Evolutionary conservation across 2,113 vertebrate species (phyloP).

Genomic region (Bucco capensis): DNA sequence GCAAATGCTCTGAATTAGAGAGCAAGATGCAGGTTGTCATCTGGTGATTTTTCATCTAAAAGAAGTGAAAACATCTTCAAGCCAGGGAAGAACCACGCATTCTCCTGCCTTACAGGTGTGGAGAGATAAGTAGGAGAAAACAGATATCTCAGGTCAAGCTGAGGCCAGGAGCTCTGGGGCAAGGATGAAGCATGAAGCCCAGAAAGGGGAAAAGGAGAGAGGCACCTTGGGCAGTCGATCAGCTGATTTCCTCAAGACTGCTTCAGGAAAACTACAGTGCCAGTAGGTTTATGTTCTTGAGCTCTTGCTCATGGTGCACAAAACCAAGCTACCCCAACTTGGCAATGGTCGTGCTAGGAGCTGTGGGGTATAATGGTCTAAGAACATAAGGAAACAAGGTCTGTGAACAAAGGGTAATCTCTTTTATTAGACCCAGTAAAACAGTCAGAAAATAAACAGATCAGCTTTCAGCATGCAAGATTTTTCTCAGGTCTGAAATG

Average conservation of each 20-base stretch:
- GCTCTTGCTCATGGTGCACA: background rate
- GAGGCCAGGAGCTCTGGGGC: background rate
- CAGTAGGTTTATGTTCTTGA: background rate
- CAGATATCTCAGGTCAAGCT: background rate
- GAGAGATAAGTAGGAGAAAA: background rate
- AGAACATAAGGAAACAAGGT: background rate
- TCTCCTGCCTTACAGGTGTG: background rate
- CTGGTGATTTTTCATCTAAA: background rate
- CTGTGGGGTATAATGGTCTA: accelerated
- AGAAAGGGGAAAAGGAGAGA: background rate
- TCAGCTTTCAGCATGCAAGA: accelerated
- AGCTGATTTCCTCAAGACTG: background rate
- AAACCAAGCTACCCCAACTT: background rate
- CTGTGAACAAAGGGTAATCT: background rate
- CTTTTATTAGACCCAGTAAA: background rate
- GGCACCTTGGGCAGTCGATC: background rate
- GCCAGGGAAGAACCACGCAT: background rate
- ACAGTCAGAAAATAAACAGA: background rate
- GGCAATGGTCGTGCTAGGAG: background rate
- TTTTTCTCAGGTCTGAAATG: background rate
- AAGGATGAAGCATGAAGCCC: background rate
- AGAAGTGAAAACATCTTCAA: background rate
- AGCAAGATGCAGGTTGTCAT: background rate
- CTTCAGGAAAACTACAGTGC: background rate
- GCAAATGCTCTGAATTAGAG: background rate